Conservation (phyloP, 2,888 invertebrate genomes). For the Pharmacophagus antenor region DNA sequence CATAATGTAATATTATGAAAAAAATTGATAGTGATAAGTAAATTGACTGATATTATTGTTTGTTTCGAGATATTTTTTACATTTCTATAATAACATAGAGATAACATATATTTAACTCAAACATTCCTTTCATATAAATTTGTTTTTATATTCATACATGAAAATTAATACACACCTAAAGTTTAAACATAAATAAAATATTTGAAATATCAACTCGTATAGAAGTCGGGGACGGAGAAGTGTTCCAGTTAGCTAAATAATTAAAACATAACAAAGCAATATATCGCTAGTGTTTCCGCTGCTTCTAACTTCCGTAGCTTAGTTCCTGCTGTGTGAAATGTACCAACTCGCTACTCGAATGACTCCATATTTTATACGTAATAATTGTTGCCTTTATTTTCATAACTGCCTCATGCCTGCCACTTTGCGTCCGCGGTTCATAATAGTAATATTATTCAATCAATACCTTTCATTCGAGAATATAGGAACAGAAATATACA, state of each 20-base stretch:
- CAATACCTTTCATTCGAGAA: too few species aligned
- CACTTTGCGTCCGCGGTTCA: not conserved
- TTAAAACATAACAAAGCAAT: slow-evolving; percentile 6
- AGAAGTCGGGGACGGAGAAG: not conserved
- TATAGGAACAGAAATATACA: too few species aligned
- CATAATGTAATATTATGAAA: too few species aligned
- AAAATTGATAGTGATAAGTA: too few species aligned
- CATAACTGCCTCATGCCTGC: not conserved
- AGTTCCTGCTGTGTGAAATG: slow-evolving; percentile 6
- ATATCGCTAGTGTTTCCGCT: slow-evolving; percentile 7
- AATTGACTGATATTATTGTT: too few species aligned
- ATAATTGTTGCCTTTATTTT: slow-evolving; percentile 7
- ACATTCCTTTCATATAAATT: not conserved
- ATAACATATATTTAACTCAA: not conserved
- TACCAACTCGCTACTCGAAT: slow-evolving; percentile 2
- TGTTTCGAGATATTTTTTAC: too few species aligned
- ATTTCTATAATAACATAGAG: too few species aligned
- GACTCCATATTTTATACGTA: slow-evolving; percentile 1
- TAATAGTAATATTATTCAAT: not conserved
- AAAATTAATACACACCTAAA: not conserved
- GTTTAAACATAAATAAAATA: not conserved
- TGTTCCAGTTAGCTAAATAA: slow-evolving; percentile 1
- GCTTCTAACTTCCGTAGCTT: slow-evolving; percentile 2
- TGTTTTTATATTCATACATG: not conserved
- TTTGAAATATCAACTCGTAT: not conserved